Conservation (phyloP, 1,140 invertebrate species). For the Caenorhabditis latens region DNA sequence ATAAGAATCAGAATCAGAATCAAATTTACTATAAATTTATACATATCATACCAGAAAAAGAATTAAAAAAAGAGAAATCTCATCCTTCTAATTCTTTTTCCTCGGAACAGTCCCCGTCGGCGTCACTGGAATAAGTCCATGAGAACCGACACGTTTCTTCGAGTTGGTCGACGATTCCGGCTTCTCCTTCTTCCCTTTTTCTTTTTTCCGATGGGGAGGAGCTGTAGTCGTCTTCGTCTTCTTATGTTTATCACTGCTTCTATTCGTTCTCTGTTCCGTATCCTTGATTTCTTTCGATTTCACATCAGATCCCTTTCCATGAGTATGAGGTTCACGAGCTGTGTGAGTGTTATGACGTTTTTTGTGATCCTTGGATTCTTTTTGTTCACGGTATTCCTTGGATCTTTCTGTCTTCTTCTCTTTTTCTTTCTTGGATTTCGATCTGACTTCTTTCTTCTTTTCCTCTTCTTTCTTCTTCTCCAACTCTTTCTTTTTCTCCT, state of each 20-base stretch:
- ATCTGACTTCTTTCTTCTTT: constrained; percentile 9
- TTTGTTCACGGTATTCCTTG: background rate
- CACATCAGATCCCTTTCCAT: background rate
- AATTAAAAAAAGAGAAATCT: too few species aligned
- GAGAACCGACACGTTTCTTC: background rate
- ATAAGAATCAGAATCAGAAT: too few species aligned
- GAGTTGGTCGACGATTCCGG: background rate
- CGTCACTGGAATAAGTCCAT: too few species aligned
- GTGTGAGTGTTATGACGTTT: background rate
- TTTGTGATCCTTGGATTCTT: background rate
- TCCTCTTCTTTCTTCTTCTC: background rate
- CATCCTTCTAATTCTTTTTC: too few species aligned
- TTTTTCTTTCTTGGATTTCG: background rate
- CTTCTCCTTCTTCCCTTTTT: background rate
- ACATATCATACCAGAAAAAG: too few species aligned
- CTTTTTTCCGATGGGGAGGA: too few species aligned
- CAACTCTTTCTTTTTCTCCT: background rate
- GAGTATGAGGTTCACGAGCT: background rate
- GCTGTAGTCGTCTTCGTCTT: background rate
- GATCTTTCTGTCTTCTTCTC: background rate
- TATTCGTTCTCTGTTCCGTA: background rate
- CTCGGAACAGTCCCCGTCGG: too few species aligned
- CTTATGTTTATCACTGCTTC: too few species aligned
- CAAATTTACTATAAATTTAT: too few species aligned
- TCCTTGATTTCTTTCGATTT: background rate